Percentiles rank a stretch among this genome's conserved stretches.
phyloP scores from a whole-genome alignment of 2,888 invertebrate species.

The Orthosia incerta region DNA sequence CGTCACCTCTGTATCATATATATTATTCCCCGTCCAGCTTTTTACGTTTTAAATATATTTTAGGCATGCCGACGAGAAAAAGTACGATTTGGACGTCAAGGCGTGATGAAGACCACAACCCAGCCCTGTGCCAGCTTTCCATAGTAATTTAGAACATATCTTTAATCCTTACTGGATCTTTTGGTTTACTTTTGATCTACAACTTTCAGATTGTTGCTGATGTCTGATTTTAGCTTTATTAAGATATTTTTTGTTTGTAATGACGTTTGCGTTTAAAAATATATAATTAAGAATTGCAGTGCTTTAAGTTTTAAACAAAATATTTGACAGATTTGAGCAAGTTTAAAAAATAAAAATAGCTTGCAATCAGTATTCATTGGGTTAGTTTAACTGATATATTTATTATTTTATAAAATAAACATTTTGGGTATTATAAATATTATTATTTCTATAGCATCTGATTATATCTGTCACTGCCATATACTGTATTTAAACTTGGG shows the following conservation, averaged over 20 bases:
- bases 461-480: slow-evolving; percentile 38
- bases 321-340: slow-evolving; percentile 21
- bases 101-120: slow-evolving; percentile 76
- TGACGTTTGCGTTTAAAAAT: slow-evolving; percentile 14
- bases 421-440: slow-evolving; percentile 2
- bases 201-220: slow-evolving; percentile 41
- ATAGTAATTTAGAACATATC: slow-evolving; percentile 63
- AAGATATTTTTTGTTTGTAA: slow-evolving; percentile 42
- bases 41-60: slow-evolving; percentile 70
- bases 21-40: slow-evolving; percentile 52
- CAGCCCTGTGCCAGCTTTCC: slow-evolving; percentile 56
- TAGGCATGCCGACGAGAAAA: slow-evolving; percentile 88
- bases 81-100: slow-evolving; percentile 85
- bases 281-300: slow-evolving; percentile 29
- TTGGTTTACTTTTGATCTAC: slow-evolving; percentile 59
- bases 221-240: slow-evolving; percentile 55
- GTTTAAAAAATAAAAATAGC: slow-evolving; percentile 12
- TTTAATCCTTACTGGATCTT: no score
- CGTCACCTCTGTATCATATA: slow-evolving; percentile 56
- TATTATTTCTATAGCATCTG: slow-evolving; percentile 7
- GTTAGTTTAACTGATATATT: slow-evolving; percentile 6
- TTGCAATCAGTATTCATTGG: slow-evolving; percentile 49
- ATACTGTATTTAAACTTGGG: slow-evolving; percentile 11
- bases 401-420: slow-evolving; percentile 2
- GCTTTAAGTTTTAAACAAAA: slow-evolving; percentile 29